Base-by-base conservation (phyloP, 2,888 invertebrate species). In the Troilus luridus region DNA sequence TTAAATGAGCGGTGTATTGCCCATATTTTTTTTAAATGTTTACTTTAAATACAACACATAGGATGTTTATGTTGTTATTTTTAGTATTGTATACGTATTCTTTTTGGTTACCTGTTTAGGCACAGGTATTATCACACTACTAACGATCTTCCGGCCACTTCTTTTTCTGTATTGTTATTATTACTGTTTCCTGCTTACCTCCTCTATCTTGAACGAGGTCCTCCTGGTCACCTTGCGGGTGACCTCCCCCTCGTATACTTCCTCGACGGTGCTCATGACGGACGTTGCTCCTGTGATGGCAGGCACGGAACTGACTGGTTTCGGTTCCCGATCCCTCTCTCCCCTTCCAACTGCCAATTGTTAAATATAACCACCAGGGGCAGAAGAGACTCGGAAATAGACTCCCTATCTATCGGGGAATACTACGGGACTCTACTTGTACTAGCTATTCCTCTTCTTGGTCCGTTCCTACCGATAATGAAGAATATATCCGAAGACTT, bases 161-260 rank as follows among this genome's bases (percentile, higher is more conserved):
- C 64, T 7, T 64, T 67, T 67, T 67, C 67, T 67, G 14, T 24
- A 19, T 19, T 41, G 17, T n/a, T 64, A 54, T 54, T 9, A 11
- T 9, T 54, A 9, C 12, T 56, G 41, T 6, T 14, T 27, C 54
- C 56, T 21, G 0, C 77, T 89, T 95, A 96, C 96, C 96, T 96
- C 96, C 95, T 96, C 95, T 94, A 96, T 96, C 95, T 96, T 96
- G 95, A 96, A 95, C 95, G 95, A 96, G 94, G 95, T 96, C 90
- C 93, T 93, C 95, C 96, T 95, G 94, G 96, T 95, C 94, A 96
- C 95, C 95, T 96, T 96, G 94, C 96, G 95, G 94, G 96, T 95
- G 95, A 96, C 95, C 95, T 96, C 96, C 94, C 95, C 95, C 94
- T 96, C 96, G 95, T 96, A 96, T 93, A 95, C 95, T 94, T 96